Evolutionary conservation across 2,113 vertebrate species (phyloP).

Genomic region (Oophaga pumilio): DNA sequence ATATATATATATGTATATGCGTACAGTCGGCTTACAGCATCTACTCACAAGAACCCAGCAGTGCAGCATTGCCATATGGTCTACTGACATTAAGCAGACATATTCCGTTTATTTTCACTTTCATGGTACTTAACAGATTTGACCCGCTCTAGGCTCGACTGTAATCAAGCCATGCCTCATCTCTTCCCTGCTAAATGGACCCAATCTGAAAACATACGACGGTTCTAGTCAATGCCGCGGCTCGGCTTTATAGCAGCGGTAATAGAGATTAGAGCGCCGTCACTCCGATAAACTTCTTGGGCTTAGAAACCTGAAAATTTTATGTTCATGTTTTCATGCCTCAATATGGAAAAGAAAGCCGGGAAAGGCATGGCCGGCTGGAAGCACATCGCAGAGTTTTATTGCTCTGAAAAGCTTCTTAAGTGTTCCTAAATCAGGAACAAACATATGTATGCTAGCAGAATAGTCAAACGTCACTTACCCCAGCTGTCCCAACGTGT

Average conservation of each 20-base stretch:
- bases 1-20: no score
- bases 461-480: not conserved
- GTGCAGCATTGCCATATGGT: not conserved
- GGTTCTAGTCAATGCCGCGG: not conserved
- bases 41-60: not conserved
- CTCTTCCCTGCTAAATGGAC: constrained; percentile 25
- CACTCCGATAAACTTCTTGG: constrained; percentile 2
- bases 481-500: not conserved
- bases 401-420: not conserved
- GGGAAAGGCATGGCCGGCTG: not conserved
- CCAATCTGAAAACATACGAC: constrained; percentile 8
- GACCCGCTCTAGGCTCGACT: not conserved
- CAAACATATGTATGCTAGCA: not conserved
- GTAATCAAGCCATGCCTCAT: constrained; percentile 22
- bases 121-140: constrained; percentile 16
- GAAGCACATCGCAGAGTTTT: not conserved
- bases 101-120: constrained; percentile 22
- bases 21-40: not conserved
- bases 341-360: constrained; percentile 17
- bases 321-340: constrained; percentile 1
- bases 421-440: constrained; percentile 28
- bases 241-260: not conserved
- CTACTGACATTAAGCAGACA: constrained; percentile 15
- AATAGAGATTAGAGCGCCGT: not conserved
- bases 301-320: not conserved